Evolutionary conservation across 2,113 vertebrate species (phyloP).

Genomic region (Cyanoderma ruficeps): DNA sequence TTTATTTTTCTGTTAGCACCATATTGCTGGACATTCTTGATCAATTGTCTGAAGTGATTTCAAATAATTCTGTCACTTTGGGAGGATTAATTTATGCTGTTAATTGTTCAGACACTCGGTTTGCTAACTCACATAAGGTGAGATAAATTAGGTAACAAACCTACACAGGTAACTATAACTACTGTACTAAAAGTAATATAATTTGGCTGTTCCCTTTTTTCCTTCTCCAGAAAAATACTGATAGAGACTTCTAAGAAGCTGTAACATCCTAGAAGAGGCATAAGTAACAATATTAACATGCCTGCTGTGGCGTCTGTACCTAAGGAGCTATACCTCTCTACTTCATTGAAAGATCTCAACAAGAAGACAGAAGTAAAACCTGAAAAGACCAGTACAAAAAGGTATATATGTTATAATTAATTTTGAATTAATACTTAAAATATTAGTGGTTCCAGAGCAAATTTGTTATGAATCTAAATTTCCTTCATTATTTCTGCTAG

Average conservation of each 20-base stretch:
- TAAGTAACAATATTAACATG: constrained; percentile 79
- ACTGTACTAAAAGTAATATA: not conserved
- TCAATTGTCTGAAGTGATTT: not conserved
- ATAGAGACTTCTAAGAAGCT: constrained; percentile 48
- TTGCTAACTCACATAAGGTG: not conserved
- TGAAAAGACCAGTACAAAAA: constrained; percentile 90
- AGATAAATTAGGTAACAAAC: not conserved
- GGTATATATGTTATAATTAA: constrained; percentile 57
- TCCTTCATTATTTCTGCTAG: not conserved
- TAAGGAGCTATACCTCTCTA: constrained; percentile 93
- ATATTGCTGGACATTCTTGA: not conserved
- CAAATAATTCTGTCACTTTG: not conserved
- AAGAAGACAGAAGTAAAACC: constrained; percentile 93
- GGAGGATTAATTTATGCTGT: not conserved
- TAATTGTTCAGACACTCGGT: not conserved
- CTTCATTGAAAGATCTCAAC: constrained; percentile 93
- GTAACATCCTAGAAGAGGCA: constrained; percentile 2
- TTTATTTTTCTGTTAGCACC: not conserved
- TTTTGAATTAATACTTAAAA: not conserved
- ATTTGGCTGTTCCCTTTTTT: not conserved
- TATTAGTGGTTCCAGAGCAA: not conserved
- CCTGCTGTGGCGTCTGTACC: constrained; percentile 90
- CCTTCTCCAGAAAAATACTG: constrained; percentile 49
- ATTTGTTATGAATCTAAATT: not conserved
- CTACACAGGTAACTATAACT: not conserved